Evolutionary conservation across 2,113 vertebrate species (phyloP), one percentile per base, ranked within the genome.

Genomic region (Callipepla californica): DNA sequence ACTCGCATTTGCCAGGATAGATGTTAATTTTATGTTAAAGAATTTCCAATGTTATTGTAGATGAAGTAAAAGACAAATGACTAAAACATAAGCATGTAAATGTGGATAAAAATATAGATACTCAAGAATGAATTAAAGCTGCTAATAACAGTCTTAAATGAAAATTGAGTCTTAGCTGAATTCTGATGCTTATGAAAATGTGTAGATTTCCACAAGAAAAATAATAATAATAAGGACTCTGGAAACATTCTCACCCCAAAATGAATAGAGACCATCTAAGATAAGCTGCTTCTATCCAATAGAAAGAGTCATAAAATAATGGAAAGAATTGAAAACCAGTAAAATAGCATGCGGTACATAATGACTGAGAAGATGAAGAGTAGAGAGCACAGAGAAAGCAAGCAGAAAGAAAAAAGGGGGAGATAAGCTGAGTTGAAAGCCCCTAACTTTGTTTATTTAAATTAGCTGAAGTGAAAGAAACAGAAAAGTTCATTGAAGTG

Each of bases 371-470:
- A 34, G 21, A 77, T 55, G 74, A 92, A 69, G 47, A 78, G 18
- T 1, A 91, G 45, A 73, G 32, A 87, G 53, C 45, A 67, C n/a
- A 90, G 65, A 80, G 70, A 45, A 85, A 26, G 76, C 50, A 86
- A 22, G 62, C 75, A n/a, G 42, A 80, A 44, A 62, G 57, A 53
- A 11, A 48, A 69, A 77, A 90, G 28, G 14, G 23, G 48, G 26
- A 84, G 38, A 68, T 28, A 92, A 87, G 67, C 23, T 1, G 50
- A 88, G 51, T 2, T 77, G 47, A 95, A 91, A 93, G 69, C 8
- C 61, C 55, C 67, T 70, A 80, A 89, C 45, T 89, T 89, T 96
- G 90, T 90, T 94, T 96, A 92, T 90, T 94, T 85, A 94, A 92
- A 96, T 90, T 73, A 93, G 62, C 47, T 90, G 28, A 23, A 65